Base-by-base conservation (phyloP, 2,888 invertebrate genomes). In the Drosophila neotestacea region DNA sequence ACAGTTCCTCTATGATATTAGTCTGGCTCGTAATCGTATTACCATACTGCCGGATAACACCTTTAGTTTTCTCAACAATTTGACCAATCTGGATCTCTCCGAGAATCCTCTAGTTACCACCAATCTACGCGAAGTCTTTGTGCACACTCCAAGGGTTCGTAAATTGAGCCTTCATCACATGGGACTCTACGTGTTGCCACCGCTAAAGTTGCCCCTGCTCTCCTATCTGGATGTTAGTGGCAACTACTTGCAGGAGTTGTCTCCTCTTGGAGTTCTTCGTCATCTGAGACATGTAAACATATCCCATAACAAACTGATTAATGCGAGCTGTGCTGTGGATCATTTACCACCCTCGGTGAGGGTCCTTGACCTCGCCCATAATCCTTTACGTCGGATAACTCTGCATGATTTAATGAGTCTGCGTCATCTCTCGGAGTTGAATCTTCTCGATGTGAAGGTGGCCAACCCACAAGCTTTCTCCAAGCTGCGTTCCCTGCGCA, bases 21-120 rank as follows among this genome's bases (percentile, higher is more conserved):
- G 96, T 93, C 93, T 98, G 88, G 96, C 96, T 48, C 94, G 94
- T 88, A 98, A 98, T 93, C 95, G 96, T 88, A 94, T 97, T 70
- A 96, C 96, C 16, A 96, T 97, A 73, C 93, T 98, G 75, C 97
- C 97, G 3, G 97, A 97, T 93, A 97, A 97, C 91, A 97, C 97
- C 22, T 97, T 98, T 92, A 96, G 96, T 28, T 96, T 96, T 89
- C 94, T 97, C 60, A 95, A 95, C 47, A 95, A 95, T 79, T 93
- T 97, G 71, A 95, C 97, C 80, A 95, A 95, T 84, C 93, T 98
- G 85, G 97, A 97, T 93, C 93, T 98, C 54, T 96, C 96, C 79
- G 95, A 94, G 79, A 97, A 97, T 93, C 94, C 95, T 38, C 93
- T 97, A 72, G 95, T 97, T 82, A 96, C 96, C 34, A 95, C 97